These are phyloP conservation scores for Varanus komodoensis DNA, from an alignment of 2,113 vertebrate species.

Conservation along the genomic window DNA sequence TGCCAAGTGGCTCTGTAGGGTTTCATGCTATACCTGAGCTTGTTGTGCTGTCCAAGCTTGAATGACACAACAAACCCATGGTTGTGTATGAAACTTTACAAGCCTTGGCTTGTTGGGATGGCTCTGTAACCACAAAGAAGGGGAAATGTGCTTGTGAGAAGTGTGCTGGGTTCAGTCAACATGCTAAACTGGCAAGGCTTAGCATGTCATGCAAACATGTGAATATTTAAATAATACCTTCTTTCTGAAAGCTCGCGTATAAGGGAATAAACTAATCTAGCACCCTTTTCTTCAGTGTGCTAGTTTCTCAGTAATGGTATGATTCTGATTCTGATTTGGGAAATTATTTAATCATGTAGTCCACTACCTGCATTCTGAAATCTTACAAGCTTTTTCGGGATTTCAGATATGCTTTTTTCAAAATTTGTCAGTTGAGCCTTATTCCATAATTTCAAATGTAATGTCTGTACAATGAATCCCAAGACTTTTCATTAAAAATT, in stretches of 20 bases:
- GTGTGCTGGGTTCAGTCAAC: too few species aligned
- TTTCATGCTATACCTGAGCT: too few species aligned
- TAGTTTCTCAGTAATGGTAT: background rate
- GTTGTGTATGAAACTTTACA: too few species aligned
- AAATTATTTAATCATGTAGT: background rate
- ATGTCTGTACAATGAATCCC: background rate
- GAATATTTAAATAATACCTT: background rate
- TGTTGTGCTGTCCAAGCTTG: too few species aligned
- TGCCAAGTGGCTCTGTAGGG: too few species aligned
- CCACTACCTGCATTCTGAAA: background rate
- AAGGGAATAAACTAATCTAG: too few species aligned
- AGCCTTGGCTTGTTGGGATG: too few species aligned
- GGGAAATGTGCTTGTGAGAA: too few species aligned
- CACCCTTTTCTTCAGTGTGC: background rate
- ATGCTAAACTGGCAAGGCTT: too few species aligned
- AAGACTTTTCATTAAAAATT: background rate
- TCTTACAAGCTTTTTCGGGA: background rate
- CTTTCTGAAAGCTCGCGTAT: background rate
- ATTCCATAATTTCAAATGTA: background rate
- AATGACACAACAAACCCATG: too few species aligned
- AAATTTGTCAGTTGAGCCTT: background rate
- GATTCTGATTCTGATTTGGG: background rate
- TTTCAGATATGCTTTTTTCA: background rate
- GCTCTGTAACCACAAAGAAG: too few species aligned
- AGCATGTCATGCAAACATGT: too few species aligned